These are phyloP conservation scores for Noctilio leporinus DNA, from an alignment of 2,113 vertebrate genomes.

Conservation along the genomic window DNA sequence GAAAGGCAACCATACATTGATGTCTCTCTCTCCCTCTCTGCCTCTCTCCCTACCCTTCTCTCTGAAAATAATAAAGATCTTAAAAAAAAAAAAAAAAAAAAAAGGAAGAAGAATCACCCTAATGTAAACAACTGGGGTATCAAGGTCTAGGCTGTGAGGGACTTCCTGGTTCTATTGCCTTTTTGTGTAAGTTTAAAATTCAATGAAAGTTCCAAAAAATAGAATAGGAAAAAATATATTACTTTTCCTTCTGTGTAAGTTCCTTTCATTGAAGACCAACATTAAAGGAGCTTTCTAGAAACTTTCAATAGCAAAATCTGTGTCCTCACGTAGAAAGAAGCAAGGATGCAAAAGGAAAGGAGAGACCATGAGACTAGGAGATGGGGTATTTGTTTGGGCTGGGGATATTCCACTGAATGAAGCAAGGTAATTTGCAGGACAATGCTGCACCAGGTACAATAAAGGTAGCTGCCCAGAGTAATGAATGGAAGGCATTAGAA, in stretches of 20 bases:
- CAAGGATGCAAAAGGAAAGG: not conserved
- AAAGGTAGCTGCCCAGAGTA: not conserved
- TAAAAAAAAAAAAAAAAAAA: no score
- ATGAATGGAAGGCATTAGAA: not conserved
- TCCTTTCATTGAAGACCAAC: not conserved
- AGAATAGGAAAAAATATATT: not conserved
- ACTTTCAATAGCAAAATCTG: not conserved
- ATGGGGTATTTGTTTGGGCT: not conserved
- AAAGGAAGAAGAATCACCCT: no score
- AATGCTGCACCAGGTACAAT: not conserved
- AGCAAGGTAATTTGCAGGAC: not conserved
- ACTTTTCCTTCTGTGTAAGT: not conserved
- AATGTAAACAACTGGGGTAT: not conserved
- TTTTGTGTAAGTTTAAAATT: not conserved
- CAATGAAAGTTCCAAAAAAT: not conserved
- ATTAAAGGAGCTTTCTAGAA: not conserved
- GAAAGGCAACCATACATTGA: no score
- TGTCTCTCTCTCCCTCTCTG: no score
- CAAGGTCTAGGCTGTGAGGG: not conserved
- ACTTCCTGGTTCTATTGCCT: not conserved
- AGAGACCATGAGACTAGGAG: not conserved
- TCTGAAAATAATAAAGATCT: no score
- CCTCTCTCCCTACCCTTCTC: no score
- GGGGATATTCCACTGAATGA: not conserved
- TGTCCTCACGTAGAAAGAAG: not conserved